Evolutionary conservation across 2,888 invertebrate species (phyloP).

Genomic region (Frankliniella fusca): DNA sequence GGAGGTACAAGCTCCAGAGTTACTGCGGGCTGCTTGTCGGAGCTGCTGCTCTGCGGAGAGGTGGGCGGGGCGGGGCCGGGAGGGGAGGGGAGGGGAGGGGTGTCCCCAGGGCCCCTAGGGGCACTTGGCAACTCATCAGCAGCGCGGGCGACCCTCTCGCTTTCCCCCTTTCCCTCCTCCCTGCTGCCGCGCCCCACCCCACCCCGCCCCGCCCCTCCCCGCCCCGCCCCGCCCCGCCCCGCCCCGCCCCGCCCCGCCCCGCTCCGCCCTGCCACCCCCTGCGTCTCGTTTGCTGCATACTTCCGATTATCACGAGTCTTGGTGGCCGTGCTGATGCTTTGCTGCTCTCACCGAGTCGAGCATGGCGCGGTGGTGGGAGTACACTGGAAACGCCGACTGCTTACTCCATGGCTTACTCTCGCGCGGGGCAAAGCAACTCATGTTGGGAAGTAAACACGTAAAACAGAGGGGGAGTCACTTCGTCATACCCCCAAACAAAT

Average conservation of each 20-base stretch:
- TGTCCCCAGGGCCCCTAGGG: background rate
- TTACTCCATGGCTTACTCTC: too few species aligned
- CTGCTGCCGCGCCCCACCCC: background rate
- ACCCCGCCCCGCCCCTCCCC: background rate
- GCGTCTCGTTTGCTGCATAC: background rate
- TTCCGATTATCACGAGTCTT: conserved; percentile 35
- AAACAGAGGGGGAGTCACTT: too few species aligned
- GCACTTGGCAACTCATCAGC: conserved; percentile 1
- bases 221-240: background rate
- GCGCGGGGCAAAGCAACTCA: too few species aligned
- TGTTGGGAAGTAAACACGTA: too few species aligned
- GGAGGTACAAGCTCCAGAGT: too few species aligned
- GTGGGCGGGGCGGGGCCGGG: background rate
- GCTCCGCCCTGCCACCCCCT: too few species aligned
- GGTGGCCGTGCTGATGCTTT: conserved; percentile 36
- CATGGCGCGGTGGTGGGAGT: conserved; percentile 32
- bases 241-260: too few species aligned
- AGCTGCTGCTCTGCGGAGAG: too few species aligned
- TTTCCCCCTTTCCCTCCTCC: background rate
- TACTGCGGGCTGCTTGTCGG: too few species aligned
- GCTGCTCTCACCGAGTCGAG: conserved; percentile 26
- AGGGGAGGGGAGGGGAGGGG: too few species aligned
- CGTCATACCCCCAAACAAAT: too few species aligned
- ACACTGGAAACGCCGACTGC: conserved; percentile 8
- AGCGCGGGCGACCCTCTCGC: background rate